phyloP scores from a whole-genome alignment of 2,888 invertebrate species.

The Galerucella nymphaeae region DNA sequence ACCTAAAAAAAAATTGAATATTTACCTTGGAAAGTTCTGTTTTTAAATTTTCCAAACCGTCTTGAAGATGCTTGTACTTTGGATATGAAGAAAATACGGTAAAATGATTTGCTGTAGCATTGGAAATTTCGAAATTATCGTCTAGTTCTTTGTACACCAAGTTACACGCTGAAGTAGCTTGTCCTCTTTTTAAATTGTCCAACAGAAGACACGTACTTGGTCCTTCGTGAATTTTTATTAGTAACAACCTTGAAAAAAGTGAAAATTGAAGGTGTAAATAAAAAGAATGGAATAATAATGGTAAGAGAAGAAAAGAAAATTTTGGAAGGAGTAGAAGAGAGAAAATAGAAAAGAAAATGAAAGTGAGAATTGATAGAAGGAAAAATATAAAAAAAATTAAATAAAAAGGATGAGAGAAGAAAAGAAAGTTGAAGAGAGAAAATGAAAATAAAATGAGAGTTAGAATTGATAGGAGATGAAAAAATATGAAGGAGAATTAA shows the following conservation, averaged over 20 bases:
- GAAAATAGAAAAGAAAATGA: no score
- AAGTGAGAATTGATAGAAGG: no score
- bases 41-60: slow-evolving; percentile 66
- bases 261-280: slow-evolving; percentile 55
- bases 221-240: slow-evolving; percentile 64
- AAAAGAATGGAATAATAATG: slow-evolving; percentile 66
- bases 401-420: no score
- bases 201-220: slow-evolving; percentile 64
- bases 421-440: no score
- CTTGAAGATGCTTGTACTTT: slow-evolving; percentile 66
- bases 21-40: slow-evolving; percentile 56
- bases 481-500: no score
- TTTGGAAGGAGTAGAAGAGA: no score
- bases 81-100: slow-evolving; percentile 73
- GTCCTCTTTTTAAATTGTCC: slow-evolving; percentile 70
- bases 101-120: slow-evolving; percentile 73
- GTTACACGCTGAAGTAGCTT: slow-evolving; percentile 72
- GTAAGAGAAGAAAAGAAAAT: slow-evolving; percentile 22
- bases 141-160: slow-evolving; percentile 69
- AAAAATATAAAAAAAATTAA: no score
- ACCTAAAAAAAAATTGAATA: slow-evolving; percentile 3
- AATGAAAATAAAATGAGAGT: no score
- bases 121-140: slow-evolving; percentile 66
- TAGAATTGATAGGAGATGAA: no score
- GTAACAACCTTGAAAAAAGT: slow-evolving; percentile 60